Evolutionary conservation across 92 coral and sea anemone species (phyloP), one percentile per base, ranked within the genome.

Genomic region (Palythoa heliodiscus): DNA sequence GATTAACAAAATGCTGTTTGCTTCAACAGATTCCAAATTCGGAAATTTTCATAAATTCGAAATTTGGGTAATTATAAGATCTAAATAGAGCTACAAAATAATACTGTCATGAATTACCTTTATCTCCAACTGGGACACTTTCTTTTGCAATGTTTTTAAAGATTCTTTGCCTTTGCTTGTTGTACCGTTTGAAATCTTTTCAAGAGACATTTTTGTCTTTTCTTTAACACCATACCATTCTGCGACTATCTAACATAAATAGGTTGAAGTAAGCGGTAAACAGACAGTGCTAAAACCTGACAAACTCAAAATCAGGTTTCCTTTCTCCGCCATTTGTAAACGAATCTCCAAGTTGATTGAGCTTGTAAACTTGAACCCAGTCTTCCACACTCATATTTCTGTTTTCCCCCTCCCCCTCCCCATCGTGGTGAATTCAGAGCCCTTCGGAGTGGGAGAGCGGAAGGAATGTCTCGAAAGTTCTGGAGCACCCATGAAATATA

Each of bases 41-140:
- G 19, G 12, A 11, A 19, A 58, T 58, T 58, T 58, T 58, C 19
- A 4, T 29, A 14, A 19, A 58, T 5, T 14, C 17, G 19, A 11
- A 19, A 14, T 19, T 58, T 19, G 64, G 17, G 20, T 29, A 29
- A 29, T 29, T 1, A 29, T 29, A 29, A 29, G 35, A 29, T 29
- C 35, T 29, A 29, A 0, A 29, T 29, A 29, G 1, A 58, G 64
- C 16, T 14, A 11, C 5, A 58, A 58, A 9, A 58, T 58, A 19
- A 58, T 4, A 14, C 5, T 58, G 64, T 35, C 19, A n/a, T n/a
- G n/a, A n/a, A 4, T 10, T 40, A 72, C 76, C 76, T 72, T 72
- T n/a, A 12, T n/a, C 22, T 72, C 76, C 76, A 72, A 39, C 53
- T 72, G 52, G 76, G 55, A 72, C 76, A 72, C 52, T 40, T 40